Evolutionary conservation across 2,113 vertebrate genomes (phyloP).

Genomic region (Pelmatolapia mariae): DNA sequence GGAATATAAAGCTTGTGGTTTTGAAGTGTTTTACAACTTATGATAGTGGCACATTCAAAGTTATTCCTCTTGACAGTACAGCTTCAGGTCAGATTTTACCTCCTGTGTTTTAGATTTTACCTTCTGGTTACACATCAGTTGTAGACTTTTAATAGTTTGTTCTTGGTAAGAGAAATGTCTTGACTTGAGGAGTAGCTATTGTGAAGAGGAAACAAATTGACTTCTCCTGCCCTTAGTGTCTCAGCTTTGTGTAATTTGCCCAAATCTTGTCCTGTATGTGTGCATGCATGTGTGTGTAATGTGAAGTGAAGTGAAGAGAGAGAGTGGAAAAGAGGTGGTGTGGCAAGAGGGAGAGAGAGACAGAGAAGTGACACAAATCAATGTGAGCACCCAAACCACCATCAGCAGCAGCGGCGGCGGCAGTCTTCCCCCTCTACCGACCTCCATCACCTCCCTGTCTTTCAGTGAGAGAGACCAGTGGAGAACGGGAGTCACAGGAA

Average conservation of each 20-base stretch:
- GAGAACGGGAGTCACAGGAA: conserved; percentile 1
- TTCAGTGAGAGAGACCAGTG: conserved; percentile 1
- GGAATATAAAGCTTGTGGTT: neutral
- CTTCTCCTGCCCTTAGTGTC: conserved; percentile 66
- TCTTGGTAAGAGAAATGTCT: neutral
- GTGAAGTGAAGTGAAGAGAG: conserved; percentile 40
- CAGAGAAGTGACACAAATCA: conserved; percentile 61
- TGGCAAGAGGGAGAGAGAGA: conserved; percentile 23
- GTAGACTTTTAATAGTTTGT: neutral
- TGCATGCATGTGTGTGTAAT: conserved; percentile 32
- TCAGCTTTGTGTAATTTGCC: conserved; percentile 63
- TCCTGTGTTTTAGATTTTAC: neutral
- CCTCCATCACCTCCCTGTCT: conserved; percentile 44
- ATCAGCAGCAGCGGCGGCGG: neutral
- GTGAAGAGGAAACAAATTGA: conserved; percentile 21
- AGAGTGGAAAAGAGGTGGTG: conserved; percentile 46
- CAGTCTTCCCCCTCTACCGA: conserved; percentile 28
- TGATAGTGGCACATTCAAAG: neutral
- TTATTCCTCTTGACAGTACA: neutral
- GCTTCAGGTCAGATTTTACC: neutral
- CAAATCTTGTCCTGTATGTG: conserved; percentile 65
- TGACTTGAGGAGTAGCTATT: neutral
- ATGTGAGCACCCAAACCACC: conserved; percentile 47
- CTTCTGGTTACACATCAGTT: neutral
- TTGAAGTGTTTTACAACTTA: neutral